Evolutionary conservation across 2,888 invertebrate genomes (phyloP), one percentile per base, ranked within the genome.

Genomic region (Tillus elongatus): DNA sequence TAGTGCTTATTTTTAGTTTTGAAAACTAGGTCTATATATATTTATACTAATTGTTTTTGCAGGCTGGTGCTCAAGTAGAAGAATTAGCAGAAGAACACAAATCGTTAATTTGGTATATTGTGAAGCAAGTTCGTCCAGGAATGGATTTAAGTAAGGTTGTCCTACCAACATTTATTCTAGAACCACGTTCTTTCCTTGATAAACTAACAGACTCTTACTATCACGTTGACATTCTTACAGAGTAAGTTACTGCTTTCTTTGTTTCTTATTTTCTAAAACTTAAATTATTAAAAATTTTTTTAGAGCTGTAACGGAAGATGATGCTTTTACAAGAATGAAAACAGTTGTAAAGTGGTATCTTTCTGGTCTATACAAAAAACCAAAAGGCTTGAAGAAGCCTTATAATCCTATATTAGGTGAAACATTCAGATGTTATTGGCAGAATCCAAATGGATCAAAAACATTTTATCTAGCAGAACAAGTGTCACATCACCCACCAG

Each of bases 111-210:
- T 95, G 95, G 93, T 87, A 85, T 60, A 72, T 95, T 26, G 74
- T 95, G 55, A 95, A 95, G 66, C 95, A 95, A 73, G 89, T 92
- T 19, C 75, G 92, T 10, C 92, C 93, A 1, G 95, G 95, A 32
- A 95, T 95, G 95, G 95, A 95, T 69, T 69, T 95, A 15, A 87
- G 87, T 43, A 87, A 88, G 71, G 87, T 95, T 30, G 91, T 92
- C 9, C 69, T 95, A 47, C 93, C 93, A 0, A 93, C 93, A 0
- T 93, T 93, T 61, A 93, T 95, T 38, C 67, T 95, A 49, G 93
- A 95, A 61, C 91, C 93, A 1, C 71, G 93, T 30, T 93, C 92
- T 0, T 92, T 95, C 64, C 71, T 95, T 27, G 93, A 95, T 65
- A 93, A 93, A 65, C 71, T 93, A 1, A 80, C 89, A 0, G 93